A percentile compares a stretch with the other conserved stretches of the same genome.
These are phyloP conservation scores for Diachasmimorpha longicaudata DNA, from an alignment of 1,140 invertebrate species.

Conservation along the genomic window DNA sequence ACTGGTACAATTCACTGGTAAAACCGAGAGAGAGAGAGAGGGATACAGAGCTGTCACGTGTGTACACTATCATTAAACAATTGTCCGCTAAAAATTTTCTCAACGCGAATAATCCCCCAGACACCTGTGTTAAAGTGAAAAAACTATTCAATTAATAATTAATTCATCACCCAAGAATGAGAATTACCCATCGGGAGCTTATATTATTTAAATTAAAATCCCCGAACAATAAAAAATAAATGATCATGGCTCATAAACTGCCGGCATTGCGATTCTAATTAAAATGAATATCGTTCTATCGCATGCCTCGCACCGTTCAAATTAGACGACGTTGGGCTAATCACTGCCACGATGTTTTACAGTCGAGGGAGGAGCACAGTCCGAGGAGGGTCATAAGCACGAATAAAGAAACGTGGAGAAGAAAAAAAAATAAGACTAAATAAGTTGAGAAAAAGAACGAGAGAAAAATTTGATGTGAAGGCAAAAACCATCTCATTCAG, in stretches of 20 bases:
- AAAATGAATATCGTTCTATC: slow-evolving; percentile 45
- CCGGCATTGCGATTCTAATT: slow-evolving; percentile 51
- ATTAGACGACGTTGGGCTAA: slow-evolving; percentile 44
- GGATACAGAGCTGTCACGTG: neutral
- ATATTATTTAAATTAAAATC: slow-evolving; percentile 7
- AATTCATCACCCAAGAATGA: neutral
- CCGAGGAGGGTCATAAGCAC: neutral
- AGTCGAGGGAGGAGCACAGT: slow-evolving; percentile 2
- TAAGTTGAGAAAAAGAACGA: neutral
- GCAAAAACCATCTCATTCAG: slow-evolving; percentile 7
- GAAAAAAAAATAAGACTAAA: slow-evolving; percentile 5
- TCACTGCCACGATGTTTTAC: slow-evolving; percentile 25
- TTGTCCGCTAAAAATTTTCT: neutral
- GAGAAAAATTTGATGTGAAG: slow-evolving; percentile 24
- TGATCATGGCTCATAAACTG: slow-evolving; percentile 37
- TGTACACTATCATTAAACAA: neutral
- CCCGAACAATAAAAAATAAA: slow-evolving; percentile 4
- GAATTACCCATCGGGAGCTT: neutral
- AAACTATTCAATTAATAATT: neutral
- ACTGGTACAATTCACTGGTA: neutral
- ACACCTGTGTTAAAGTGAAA: neutral
- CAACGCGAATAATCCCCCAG: neutral
- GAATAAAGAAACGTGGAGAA: slow-evolving; percentile 15
- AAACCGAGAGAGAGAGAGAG: neutral
- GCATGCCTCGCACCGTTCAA: slow-evolving; percentile 33